These are phyloP conservation scores for Numenius arquata DNA, from an alignment of 2,113 vertebrate species.

Conservation along the genomic window DNA sequence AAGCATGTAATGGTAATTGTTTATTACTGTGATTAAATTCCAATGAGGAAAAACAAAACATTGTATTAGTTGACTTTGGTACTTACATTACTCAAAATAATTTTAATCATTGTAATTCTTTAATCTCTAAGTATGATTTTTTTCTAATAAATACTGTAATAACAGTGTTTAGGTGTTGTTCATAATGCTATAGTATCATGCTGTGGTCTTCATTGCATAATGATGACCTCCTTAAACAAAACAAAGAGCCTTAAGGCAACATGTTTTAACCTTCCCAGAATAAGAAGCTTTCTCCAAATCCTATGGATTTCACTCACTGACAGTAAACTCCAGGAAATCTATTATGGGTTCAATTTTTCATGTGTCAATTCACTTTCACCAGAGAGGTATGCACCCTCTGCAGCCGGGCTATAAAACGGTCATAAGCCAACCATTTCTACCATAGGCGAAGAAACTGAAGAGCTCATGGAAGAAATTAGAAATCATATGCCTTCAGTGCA, in stretches of 20 bases:
- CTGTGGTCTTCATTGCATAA: neutral
- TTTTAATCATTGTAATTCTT: neutral
- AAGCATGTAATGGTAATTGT: neutral
- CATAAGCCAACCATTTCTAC: neutral
- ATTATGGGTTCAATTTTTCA: neutral
- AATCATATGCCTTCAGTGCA: neutral
- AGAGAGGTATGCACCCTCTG: neutral
- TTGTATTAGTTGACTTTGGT: neutral
- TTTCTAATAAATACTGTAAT: neutral
- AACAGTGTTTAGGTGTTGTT: neutral
- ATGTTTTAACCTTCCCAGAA: neutral
- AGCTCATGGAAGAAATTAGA: neutral
- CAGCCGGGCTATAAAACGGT: neutral
- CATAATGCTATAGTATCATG: neutral
- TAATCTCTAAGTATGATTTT: neutral
- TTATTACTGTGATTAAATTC: slow-evolving; percentile 28
- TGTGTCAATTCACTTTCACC: neutral
- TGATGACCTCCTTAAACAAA: neutral
- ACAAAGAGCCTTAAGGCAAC: neutral
- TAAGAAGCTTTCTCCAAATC: neutral
- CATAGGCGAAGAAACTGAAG: neutral
- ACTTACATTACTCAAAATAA: neutral
- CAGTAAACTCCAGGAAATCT: neutral
- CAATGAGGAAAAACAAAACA: neutral
- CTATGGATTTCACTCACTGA: neutral